Conservation (phyloP, 30 jellyfish, hydroid and myxozoan species). For the Morbakka virulenta region DNA sequence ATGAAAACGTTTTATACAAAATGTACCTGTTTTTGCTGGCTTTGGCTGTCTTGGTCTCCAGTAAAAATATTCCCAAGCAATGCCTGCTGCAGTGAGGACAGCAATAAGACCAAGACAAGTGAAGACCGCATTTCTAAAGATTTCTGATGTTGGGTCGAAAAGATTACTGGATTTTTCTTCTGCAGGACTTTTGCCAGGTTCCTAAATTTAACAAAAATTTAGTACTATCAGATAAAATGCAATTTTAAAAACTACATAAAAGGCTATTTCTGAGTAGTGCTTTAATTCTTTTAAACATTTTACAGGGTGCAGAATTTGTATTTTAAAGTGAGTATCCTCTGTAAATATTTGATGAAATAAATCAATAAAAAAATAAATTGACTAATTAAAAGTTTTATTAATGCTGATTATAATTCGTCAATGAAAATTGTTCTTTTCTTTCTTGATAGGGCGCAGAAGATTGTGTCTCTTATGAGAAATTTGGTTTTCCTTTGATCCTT, state of each 20-base stretch:
- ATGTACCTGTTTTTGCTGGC: conserved; percentile 73
- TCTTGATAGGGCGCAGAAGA: too few relatives aligned
- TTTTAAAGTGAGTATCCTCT: too few relatives aligned
- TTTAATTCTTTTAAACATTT: neutral
- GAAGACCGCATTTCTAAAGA: conserved; percentile 87
- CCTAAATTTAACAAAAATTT: conserved; percentile 39
- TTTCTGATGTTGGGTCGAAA: conserved; percentile 75
- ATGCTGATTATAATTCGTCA: too few relatives aligned
- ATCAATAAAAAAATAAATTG: too few relatives aligned
- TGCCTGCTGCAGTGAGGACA: conserved; percentile 70
- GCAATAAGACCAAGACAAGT: conserved; percentile 89
- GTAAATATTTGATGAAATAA: too few relatives aligned
- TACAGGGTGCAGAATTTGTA: too few relatives aligned
- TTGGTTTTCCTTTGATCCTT: too few relatives aligned
- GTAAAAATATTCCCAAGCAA: conserved; percentile 94
- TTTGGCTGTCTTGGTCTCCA: conserved; percentile 93
- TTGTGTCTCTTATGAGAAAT: too few relatives aligned
- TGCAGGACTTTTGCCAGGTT: conserved; percentile 88
- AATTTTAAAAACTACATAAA: neutral
- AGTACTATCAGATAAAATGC: neutral
- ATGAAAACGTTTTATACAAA: too few relatives aligned
- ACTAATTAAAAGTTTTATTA: too few relatives aligned
- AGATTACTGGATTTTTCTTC: conserved; percentile 90
- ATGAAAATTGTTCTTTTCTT: too few relatives aligned
- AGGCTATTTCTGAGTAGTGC: neutral